Base-by-base conservation (phyloP, 2,888 invertebrate genomes). In the Polydesmus complanatus region DNA sequence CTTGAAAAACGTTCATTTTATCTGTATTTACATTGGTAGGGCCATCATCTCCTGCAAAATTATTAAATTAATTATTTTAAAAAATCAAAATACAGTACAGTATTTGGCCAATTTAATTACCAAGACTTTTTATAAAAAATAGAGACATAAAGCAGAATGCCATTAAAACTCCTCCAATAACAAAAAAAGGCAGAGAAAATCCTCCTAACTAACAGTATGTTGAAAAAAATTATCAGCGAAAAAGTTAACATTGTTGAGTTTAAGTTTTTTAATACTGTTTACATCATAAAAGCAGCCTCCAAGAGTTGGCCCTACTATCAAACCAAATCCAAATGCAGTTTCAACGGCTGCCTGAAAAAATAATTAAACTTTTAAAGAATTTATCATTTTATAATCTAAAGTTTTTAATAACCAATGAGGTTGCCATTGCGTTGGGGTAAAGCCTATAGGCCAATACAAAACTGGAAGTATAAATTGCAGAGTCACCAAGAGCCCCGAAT, bases 241-340 rank as follows among this genome's bases (percentile, higher is more conserved):
- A 37, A 37, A 11, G 5, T 55, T 27, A 18, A 22, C 25, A 27
- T 27, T 55, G 3, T 26, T 3, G 22, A 21, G 18, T 23, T 55
- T 19, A 55, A 21, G 11, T 54, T 19, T n/a, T 8, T 37, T 37
- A 51, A 8, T 8, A 51, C 22, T 14, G n/a, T 8, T 21, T 21
- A 55, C 56, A 18, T 55, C 22, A 25, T 3, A 55, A 19, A 55
- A 27, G 19, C n/a, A 21, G 25, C 56, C 56, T 25, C 56, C 56
- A 27, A 55, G n/a, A 14, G 56, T 22, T 55, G 56, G 56, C 2
- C 56, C 56, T 18, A 55, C 19, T 2, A 55, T 26, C 19, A 19
- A n/a, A 19, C 56, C 56, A 11, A 55, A 3, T 2, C 27, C 56
- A 27, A 55, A 55, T 27, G 56, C 56, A 2, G 56, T 55, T 25